Evolutionary conservation across 2,888 invertebrate genomes (phyloP).

Genomic region (Luperina nickerlii): DNA sequence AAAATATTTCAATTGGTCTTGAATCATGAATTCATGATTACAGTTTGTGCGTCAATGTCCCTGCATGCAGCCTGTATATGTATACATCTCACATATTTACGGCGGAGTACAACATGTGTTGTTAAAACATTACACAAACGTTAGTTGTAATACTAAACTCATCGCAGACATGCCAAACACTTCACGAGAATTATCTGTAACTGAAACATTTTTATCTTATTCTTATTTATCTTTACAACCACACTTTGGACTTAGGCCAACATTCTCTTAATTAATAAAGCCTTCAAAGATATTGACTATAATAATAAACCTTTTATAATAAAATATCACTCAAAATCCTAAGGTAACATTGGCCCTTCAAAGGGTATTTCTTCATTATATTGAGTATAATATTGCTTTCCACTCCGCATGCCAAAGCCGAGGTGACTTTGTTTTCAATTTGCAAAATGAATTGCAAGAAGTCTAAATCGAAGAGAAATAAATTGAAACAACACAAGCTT

Average conservation of each 20-base stretch:
- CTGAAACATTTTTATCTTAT: conserved; percentile 20
- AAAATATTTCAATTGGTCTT: background rate
- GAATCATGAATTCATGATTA: background rate
- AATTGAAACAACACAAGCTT: conserved; percentile 29
- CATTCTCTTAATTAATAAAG: conserved; percentile 33
- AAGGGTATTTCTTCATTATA: conserved; percentile 16
- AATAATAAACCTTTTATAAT: conserved; percentile 33
- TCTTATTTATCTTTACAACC: conserved; percentile 41
- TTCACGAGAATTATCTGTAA: conserved; percentile 16
- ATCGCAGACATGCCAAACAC: conserved; percentile 4
- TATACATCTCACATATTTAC: background rate
- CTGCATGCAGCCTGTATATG: background rate
- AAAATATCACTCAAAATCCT: conserved; percentile 15
- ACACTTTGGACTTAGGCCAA: conserved; percentile 36
- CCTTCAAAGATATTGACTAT: conserved; percentile 35
- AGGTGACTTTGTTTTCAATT: conserved; percentile 33
- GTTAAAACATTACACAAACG: background rate
- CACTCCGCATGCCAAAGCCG: conserved; percentile 42
- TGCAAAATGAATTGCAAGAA: conserved; percentile 46
- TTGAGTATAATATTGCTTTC: conserved; percentile 50
- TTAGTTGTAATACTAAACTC: background rate
- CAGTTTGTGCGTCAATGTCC: background rate
- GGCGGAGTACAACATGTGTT: background rate
- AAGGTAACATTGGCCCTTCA: conserved; percentile 16
- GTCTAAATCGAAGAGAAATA: conserved; percentile 29